Evolutionary conservation across 2,113 vertebrate genomes (phyloP), one percentile per base, ranked within the genome.

Genomic region (Zapornia atra): DNA sequence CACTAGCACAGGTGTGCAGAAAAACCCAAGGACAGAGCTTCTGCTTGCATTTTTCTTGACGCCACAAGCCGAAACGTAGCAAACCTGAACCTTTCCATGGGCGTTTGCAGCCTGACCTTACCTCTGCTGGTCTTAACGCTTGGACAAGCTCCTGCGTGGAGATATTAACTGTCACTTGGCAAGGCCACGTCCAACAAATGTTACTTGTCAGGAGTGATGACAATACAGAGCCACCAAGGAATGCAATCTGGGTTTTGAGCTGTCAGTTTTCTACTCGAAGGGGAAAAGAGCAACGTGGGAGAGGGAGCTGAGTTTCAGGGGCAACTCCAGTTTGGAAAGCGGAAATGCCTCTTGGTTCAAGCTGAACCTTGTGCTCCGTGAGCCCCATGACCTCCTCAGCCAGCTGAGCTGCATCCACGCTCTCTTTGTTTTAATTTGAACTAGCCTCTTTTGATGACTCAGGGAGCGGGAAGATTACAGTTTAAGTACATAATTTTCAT

Each of bases 401-500:
- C 73, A 50, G 38, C 34, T 70, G 22, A 77, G 64, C 64, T 48
- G 24, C 40, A 90, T 69, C 50, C n/a, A 22, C 0, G 0, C 16
- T 31, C 6, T 31, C 5, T 38, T 63, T 70, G 65, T 63, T 64
- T 50, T 19, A 61, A 77, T 83, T 84, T 88, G 68, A 73, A 90
- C 51, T 86, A 54, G 13, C 72, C 64, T 64, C 76, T 92, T 87
- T 65, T 82, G 94, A 83, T 75, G 76, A 95, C 83, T 95, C 88
- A 94, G 80, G 73, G 86, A 96, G 91, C 72, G 81, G 72, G 56
- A 97, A 96, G 94, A 94, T 95, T 88, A 88, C 38, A 65, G 94
- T 93, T 95, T 94, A 95, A 94, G 88, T 75, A 75, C 4, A 64
- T 95, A 86, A 94, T 95, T 94, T 91, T 96, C 48, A 94, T 95